Evolutionary conservation across 2,888 invertebrate genomes (phyloP), one percentile per base, ranked within the genome.

Genomic region (Eubasilissa splendida): DNA sequence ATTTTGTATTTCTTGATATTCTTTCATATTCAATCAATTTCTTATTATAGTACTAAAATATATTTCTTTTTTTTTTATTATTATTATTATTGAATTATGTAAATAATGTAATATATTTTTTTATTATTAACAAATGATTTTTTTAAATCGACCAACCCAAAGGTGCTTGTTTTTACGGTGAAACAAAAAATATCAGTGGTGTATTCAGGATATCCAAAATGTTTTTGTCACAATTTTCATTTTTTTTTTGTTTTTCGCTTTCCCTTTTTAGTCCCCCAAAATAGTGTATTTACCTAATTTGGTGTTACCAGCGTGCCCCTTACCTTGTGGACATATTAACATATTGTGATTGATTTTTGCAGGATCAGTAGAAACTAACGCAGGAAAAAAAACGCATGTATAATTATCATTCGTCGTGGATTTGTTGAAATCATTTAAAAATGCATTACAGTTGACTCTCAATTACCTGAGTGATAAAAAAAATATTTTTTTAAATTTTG

Each of bases 271-370:
- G 59, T 63, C 31, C 33, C 60, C 12, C n/a, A 52, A 58, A n/a
- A 76, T 59, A 63, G 54, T 60, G 50, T 76, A 52, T 53, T n/a
- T 76, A 52, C 22, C 8, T 60, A 60, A 52, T 58, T 59, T 60
- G 52, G 60, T 60, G 58, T 42, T 58, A 50, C 56, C 71, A 71
- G 78, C 73, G 82, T 82, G 74, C 80, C 82, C 79, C 79, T 79
- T 79, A 80, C 80, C 79, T 76, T 63, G 58, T 77, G 82, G 74
- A 79, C 73, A 76, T 82, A 76, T 60, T 63, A 76, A 76, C 75
- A 76, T 52, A 60, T 76, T 59, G 60, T 76, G 60, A 76, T 60
- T 63, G 33, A 42, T 63, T 12, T 11, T 63, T 12, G 8, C 8
- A 5, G 42, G 33, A 31, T 2, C 5, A 1, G 31, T 63, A 63